Evolutionary conservation across 2,888 invertebrate genomes (phyloP).

Genomic region (Noctua pronuba): DNA sequence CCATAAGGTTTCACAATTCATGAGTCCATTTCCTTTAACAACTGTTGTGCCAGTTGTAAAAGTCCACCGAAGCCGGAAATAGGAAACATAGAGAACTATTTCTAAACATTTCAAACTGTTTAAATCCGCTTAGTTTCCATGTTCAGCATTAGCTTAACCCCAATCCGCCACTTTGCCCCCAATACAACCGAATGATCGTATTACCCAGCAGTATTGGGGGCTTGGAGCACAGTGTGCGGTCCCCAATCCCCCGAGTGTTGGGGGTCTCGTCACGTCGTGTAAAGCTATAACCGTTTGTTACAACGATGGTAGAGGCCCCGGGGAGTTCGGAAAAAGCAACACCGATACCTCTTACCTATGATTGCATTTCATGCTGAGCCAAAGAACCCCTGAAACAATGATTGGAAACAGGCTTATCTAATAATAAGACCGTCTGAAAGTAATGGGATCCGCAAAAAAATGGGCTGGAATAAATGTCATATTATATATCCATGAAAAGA

Average conservation of each 20-base stretch:
- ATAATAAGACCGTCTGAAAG: conserved; percentile 25
- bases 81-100: conserved; percentile 21
- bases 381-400: conserved; percentile 19
- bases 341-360: conserved; percentile 43
- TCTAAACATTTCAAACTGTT: conserved; percentile 18
- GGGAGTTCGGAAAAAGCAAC: conserved; percentile 40
- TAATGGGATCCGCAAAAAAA: conserved; percentile 39
- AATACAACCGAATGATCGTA: conserved; percentile 54
- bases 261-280: conserved; percentile 51
- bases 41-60: background rate
- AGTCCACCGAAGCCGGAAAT: background rate
- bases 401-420: conserved; percentile 23
- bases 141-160: conserved; percentile 26
- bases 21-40: background rate
- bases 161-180: conserved; percentile 35
- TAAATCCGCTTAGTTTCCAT: conserved; percentile 24
- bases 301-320: conserved; percentile 19
- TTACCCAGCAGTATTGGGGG: conserved; percentile 34
- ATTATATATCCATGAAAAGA: conserved; percentile 10
- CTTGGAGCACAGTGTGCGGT: conserved; percentile 34
- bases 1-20: background rate
- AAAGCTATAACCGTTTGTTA: conserved; percentile 61
- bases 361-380: conserved; percentile 41
- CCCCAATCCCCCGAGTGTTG: conserved; percentile 40
- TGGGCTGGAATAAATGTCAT: conserved; percentile 18